A percentile compares a stretch with the other conserved stretches of the same genome.
phyloP scores from a whole-genome alignment of 1,140 invertebrate species.

The Nylanderia fulva region DNA sequence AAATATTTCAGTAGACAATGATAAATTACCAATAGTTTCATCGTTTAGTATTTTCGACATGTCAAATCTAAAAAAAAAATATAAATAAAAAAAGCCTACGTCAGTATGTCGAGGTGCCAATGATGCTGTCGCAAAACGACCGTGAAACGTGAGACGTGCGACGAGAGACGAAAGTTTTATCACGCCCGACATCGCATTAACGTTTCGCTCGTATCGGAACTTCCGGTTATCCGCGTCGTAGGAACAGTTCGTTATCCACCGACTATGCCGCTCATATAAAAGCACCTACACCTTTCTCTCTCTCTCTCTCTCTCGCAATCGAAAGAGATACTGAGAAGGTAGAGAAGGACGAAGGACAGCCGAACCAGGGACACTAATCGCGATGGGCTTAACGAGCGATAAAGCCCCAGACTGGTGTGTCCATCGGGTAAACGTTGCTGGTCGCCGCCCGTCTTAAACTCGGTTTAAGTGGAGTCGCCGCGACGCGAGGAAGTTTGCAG shows the following conservation, averaged over 20 bases:
- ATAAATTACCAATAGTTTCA: background rate
- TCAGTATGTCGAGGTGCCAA: background rate
- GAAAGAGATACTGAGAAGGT: background rate
- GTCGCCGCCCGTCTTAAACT: slow-evolving; percentile 41
- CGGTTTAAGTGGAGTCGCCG: slow-evolving; percentile 46
- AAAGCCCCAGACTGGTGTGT: slow-evolving; percentile 45
- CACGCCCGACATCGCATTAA: slow-evolving; percentile 40
- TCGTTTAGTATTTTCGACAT: background rate
- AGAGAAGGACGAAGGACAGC: too few relatives aligned
- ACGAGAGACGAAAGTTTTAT: slow-evolving; percentile 19
- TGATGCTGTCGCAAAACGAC: background rate
- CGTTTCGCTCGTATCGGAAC: slow-evolving; percentile 34
- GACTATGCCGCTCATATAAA: slow-evolving; percentile 25
- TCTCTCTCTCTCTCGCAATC: slow-evolving; percentile 15
- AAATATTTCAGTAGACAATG: background rate
- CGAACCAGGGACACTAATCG: slow-evolving; percentile 48
- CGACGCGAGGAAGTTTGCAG: slow-evolving; percentile 47
- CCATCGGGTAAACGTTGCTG: slow-evolving; percentile 55
- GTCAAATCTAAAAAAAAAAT: background rate
- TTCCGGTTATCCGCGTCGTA: slow-evolving; percentile 35
- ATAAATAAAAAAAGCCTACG: background rate
- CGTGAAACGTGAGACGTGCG: background rate
- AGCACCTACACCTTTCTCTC: too few relatives aligned
- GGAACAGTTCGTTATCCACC: slow-evolving; percentile 23
- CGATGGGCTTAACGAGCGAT: slow-evolving; percentile 58